Evolutionary conservation across 2,797 vertebrate genomes (phyloP).

Genomic region (Myotis daubentonii): DNA sequence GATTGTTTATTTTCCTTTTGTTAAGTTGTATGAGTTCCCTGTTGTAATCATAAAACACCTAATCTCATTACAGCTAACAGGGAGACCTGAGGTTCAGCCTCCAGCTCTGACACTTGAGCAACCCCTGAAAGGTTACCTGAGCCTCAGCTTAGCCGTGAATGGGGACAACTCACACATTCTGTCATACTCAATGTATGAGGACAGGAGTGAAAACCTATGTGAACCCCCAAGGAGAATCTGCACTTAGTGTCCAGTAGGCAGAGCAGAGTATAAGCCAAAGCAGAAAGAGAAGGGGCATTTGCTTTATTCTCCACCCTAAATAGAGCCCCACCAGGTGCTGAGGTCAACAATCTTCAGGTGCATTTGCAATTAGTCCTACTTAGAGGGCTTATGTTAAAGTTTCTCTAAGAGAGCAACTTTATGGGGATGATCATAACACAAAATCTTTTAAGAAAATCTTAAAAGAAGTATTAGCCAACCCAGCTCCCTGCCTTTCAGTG

Average conservation of each 20-base stretch:
- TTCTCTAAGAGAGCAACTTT: background rate
- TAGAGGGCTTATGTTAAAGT: background rate
- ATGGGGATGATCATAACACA: background rate
- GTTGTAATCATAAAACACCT: background rate
- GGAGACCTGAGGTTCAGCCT: background rate
- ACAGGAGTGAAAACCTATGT: background rate
- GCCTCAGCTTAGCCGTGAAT: background rate
- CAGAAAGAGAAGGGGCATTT: background rate
- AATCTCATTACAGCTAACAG: background rate
- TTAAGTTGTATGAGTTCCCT: too few relatives aligned
- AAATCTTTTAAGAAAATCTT: background rate
- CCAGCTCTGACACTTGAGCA: background rate
- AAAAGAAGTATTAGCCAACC: background rate
- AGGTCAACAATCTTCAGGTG: background rate
- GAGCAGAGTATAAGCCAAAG: background rate
- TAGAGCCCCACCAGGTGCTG: background rate
- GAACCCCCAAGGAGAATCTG: background rate
- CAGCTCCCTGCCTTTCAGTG: background rate
- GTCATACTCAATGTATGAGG: background rate
- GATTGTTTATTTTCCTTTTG: too few relatives aligned
- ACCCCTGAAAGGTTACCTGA: background rate
- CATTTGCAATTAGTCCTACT: constrained; percentile 6
- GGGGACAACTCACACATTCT: background rate
- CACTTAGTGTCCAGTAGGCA: background rate
- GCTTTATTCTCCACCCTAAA: background rate